A percentile compares a stretch with the other conserved stretches of the same genome.
Conservation (phyloP, 30 jellyfish, hydroid and myxozoan genomes). For the Phacellophora camtschatica region DNA sequence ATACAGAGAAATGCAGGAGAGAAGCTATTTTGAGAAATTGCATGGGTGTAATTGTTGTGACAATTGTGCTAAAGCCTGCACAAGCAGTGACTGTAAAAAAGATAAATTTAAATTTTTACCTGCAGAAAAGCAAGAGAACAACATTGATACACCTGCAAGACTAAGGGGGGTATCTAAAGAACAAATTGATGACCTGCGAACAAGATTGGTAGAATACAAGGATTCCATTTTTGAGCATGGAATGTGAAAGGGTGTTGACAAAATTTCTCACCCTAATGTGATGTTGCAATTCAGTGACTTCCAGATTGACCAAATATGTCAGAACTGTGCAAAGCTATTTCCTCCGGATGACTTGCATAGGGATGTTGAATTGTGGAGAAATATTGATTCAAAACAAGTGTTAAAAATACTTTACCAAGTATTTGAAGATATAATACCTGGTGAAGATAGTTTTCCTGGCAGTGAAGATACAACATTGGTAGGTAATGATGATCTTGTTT, state of each 20-base stretch:
- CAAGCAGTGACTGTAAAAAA: neutral
- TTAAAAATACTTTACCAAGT: neutral
- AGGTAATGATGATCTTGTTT: too few species aligned
- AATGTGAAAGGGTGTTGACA: neutral
- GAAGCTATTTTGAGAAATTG: neutral
- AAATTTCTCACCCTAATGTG: neutral
- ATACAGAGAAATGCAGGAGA: neutral
- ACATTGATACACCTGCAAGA: neutral
- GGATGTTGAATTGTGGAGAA: conserved; percentile 4
- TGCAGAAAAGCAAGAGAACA: neutral
- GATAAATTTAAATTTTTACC: neutral
- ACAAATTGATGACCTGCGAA: neutral
- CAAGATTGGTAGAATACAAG: neutral
- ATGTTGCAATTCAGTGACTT: neutral
- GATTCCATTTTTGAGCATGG: neutral
- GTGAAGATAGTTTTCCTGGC: too few species aligned
- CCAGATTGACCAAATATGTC: neutral
- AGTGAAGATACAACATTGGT: too few species aligned
- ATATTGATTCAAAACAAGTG: neutral
- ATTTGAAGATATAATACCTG: too few species aligned
- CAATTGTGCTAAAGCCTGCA: neutral
- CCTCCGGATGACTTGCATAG: neutral
- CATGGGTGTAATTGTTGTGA: conserved; percentile 17
- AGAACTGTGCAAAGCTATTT: neutral
- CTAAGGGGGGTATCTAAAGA: neutral